These are phyloP conservation scores for Erinaceus europaeus DNA, from an alignment of 2,113 vertebrate species.

Conservation along the genomic window DNA sequence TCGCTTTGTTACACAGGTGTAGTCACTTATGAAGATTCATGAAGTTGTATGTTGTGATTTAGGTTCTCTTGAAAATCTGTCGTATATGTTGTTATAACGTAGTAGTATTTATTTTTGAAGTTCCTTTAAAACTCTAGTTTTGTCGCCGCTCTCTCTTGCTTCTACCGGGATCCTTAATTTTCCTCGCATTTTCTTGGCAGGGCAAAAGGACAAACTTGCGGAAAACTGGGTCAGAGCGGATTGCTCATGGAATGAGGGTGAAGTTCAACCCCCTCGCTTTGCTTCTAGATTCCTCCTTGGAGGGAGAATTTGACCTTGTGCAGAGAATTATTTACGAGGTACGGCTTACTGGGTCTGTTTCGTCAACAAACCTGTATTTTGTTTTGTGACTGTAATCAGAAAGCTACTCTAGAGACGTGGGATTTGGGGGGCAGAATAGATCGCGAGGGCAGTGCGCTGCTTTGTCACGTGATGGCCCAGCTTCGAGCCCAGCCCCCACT, in stretches of 20 bases:
- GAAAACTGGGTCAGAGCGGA: constrained; percentile 92
- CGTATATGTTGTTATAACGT: not conserved
- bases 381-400: constrained; percentile 4
- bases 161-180: not conserved
- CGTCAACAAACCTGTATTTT: not conserved
- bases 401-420: not conserved
- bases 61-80: not conserved
- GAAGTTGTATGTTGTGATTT: no score
- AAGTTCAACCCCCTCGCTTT: constrained; percentile 97
- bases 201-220: constrained; percentile 97
- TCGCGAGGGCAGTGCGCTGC: no score
- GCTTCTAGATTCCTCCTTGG: constrained; percentile 96
- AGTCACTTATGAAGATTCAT: not conserved
- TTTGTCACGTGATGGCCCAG: no score
- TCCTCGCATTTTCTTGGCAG: constrained; percentile 74
- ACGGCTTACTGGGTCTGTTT: constrained; percentile 34
- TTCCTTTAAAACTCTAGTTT: not conserved
- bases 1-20: not conserved
- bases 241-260: constrained; percentile 94
- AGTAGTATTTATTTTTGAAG: not conserved
- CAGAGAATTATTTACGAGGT: constrained; percentile 99
- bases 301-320: constrained; percentile 97
- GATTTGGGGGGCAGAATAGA: no score
- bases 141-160: not conserved
- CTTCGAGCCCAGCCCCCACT: no score